A percentile compares a stretch with the other conserved stretches of the same genome.
Evolutionary conservation across 2,797 vertebrate species (phyloP).

Genomic region (Graptemys geographica): DNA sequence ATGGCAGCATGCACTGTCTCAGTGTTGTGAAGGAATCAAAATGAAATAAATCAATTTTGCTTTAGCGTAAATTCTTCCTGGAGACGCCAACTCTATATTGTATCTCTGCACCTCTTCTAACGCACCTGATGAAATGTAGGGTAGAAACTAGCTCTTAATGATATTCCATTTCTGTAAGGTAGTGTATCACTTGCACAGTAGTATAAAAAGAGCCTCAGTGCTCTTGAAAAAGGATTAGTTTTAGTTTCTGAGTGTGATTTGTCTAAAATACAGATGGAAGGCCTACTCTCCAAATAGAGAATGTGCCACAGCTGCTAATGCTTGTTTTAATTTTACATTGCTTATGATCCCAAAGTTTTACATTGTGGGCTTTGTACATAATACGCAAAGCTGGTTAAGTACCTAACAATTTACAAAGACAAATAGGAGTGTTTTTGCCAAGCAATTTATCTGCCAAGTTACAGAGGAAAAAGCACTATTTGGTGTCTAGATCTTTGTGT

Average conservation of each 20-base stretch:
- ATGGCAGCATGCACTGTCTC: no score
- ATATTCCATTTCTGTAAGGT: neutral
- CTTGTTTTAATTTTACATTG: neutral
- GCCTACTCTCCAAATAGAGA: neutral
- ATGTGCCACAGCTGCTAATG: neutral
- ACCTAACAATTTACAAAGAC: neutral
- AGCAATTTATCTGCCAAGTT: neutral
- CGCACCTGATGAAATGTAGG: neutral
- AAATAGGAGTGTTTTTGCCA: neutral
- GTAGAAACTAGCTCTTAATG: neutral
- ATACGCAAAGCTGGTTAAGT: neutral
- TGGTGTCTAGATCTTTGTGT: neutral
- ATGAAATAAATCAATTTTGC: neutral
- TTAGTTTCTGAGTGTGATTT: neutral
- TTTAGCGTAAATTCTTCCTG: neutral
- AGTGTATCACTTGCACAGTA: neutral
- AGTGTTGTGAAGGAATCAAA: neutral
- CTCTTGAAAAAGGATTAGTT: neutral
- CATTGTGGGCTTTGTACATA: neutral
- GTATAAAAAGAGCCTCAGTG: neutral
- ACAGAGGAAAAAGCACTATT: neutral
- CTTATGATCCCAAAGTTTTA: neutral
- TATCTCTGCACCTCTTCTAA: neutral
- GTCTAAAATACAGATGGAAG: neutral
- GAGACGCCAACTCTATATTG: neutral